phyloP scores from a whole-genome alignment of 2,113 vertebrate species.

The Seriola rivoliana region DNA sequence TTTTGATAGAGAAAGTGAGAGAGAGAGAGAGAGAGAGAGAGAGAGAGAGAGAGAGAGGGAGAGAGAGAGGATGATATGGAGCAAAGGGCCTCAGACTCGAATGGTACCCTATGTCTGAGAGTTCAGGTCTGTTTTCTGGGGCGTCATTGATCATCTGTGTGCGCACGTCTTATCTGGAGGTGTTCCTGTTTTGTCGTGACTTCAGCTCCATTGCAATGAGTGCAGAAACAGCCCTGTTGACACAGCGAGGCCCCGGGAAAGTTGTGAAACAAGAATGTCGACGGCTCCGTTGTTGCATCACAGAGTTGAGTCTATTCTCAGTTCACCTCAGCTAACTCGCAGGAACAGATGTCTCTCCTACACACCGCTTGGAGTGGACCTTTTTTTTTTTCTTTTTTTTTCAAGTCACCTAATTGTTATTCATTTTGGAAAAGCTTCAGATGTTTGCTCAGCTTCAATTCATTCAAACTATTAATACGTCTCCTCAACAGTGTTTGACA shows the following conservation, averaged over 20 bases:
- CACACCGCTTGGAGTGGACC: conserved; percentile 60
- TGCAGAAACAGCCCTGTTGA: neutral
- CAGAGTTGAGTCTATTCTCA: conserved; percentile 25
- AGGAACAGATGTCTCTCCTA: conserved; percentile 72
- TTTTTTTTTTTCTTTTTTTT: conserved; percentile 6
- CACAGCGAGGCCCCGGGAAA: conserved; percentile 15
- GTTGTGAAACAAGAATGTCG: conserved; percentile 50
- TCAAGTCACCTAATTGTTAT: conserved; percentile 62
- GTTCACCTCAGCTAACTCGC: conserved; percentile 61
- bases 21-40: too few species aligned
- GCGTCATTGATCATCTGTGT: neutral
- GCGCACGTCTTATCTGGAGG: neutral
- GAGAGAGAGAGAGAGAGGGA: too few species aligned
- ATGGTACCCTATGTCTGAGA: neutral
- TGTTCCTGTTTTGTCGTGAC: neutral
- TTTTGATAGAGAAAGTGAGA: too few species aligned
- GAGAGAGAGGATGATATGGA: too few species aligned
- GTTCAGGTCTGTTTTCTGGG: neutral
- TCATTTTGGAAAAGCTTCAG: conserved; percentile 56
- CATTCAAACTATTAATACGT: conserved; percentile 35
- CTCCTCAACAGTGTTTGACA: conserved; percentile 18
- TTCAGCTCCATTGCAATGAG: neutral
- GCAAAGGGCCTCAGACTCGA: too few species aligned
- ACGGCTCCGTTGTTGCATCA: conserved; percentile 33
- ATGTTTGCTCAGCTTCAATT: conserved; percentile 58